A percentile compares a stretch with the other conserved stretches of the same genome.
These are phyloP conservation scores for Pollimyrus isidori DNA, from an alignment of 2,113 vertebrate species.

Conservation along the genomic window DNA sequence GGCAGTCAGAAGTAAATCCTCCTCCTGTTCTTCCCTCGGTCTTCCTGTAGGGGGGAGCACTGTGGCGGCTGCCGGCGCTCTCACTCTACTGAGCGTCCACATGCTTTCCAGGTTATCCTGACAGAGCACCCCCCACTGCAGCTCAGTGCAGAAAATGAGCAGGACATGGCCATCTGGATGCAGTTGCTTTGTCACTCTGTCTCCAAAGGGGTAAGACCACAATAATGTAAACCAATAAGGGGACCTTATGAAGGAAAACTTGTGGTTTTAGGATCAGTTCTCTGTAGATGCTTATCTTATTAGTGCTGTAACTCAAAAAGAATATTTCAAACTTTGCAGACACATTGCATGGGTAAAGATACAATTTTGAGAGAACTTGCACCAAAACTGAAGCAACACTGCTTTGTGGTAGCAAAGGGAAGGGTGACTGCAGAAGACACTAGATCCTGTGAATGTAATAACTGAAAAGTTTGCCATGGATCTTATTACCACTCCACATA, in stretches of 20 bases:
- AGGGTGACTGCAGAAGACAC: neutral
- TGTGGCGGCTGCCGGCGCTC: slow-evolving; percentile 90
- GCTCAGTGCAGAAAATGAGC: slow-evolving; percentile 78
- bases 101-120: slow-evolving; percentile 92
- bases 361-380: neutral
- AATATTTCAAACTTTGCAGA: neutral
- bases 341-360: neutral
- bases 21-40: neutral
- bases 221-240: neutral
- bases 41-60: slow-evolving; percentile 73
- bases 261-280: neutral
- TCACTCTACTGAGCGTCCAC: slow-evolving; percentile 79
- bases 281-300: neutral
- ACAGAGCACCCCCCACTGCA: slow-evolving; percentile 82
- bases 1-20: neutral
- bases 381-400: neutral
- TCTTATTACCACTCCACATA: neutral
- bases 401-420: neutral
- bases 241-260: neutral
- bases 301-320: neutral
- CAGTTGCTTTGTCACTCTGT: slow-evolving; percentile 90
- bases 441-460: neutral
- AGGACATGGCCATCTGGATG: slow-evolving; percentile 98
- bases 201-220: slow-evolving; percentile 78
- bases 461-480: neutral